Evolutionary conservation across 1,140 invertebrate species (phyloP), one percentile per base, ranked within the genome.

Genomic region (Lepidurus apus): DNA sequence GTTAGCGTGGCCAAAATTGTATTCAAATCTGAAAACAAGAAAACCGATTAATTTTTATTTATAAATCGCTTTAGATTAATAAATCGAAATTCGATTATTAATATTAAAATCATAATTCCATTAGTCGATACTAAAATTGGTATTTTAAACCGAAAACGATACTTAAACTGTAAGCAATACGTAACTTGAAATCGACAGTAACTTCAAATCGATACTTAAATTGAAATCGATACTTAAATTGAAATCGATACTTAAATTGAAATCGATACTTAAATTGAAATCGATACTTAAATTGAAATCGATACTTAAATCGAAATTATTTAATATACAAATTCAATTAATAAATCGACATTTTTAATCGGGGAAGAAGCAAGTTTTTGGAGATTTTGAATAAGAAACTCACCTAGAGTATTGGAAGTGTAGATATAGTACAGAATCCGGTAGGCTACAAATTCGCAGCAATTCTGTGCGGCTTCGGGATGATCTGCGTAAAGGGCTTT

Each of bases 351-450:
- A 34, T 34, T 34, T 34, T 34, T 34, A 2, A 3, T 34, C 2
- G 2, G n/a, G n/a, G n/a, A 34, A 34, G 2, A 34, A 34, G 1
- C 26, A 34, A 34, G 34, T 34, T 34, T 34, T 34, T 34, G 45
- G 13, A 13, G 34, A 78, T 24, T 74, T 24, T 53, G 1, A 11
- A 0, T 17, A 65, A n/a, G 7, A 65, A 42, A 82, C 87, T 85
- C 90, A 98, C 96, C 96, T 89, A 95, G 89, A 79, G 94, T 95
- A 87, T 97, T 98, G 85, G 95, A 96, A 8, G 96, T 98, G 83
- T 96, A 98, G 80, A 99, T 96, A 83, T 96, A 98, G 86, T 99
- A 99, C 9, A 99, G 87, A 85, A 99, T 95, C 79, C 89, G 90
- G 87, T 99, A 99, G 77, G 95, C 95, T 53, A 91, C 93, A 86